A percentile compares a stretch with the other conserved stretches of the same genome.
Conservation (phyloP, 2,113 vertebrate genomes). For the Nematolebias whitei region DNA sequence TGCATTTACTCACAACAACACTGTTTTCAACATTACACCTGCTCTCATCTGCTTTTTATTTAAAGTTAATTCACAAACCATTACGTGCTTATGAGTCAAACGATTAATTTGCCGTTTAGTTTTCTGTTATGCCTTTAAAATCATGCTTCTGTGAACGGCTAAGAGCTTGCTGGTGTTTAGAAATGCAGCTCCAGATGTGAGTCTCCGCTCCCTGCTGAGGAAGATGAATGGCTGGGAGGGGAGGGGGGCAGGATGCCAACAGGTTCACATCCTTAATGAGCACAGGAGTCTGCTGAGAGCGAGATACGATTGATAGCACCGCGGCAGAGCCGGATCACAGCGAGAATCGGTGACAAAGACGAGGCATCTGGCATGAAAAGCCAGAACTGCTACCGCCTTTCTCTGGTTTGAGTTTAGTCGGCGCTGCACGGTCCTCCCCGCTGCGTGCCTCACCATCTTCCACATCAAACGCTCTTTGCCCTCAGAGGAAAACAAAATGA, state of each 20-base stretch:
- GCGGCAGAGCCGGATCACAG: slow-evolving; percentile 58
- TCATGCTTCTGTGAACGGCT: slow-evolving; percentile 26
- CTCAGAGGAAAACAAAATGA: slow-evolving; percentile 89
- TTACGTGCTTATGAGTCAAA: slow-evolving; percentile 16
- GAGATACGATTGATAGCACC: slow-evolving; percentile 69
- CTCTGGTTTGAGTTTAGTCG: slow-evolving; percentile 40
- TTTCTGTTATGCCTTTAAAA: slow-evolving; percentile 43
- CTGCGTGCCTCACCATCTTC: slow-evolving; percentile 56
- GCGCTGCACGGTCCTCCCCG: slow-evolving; percentile 56
- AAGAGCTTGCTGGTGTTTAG: slow-evolving; percentile 52
- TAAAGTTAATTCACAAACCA: slow-evolving; percentile 5
- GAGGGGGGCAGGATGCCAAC: slow-evolving; percentile 65
- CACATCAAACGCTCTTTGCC: slow-evolving; percentile 83
- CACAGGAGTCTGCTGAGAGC: slow-evolving; percentile 72
- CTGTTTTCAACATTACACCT: slow-evolving; percentile 11
- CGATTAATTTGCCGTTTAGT: slow-evolving; percentile 30
- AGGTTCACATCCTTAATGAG: slow-evolving; percentile 73
- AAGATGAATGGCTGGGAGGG: slow-evolving; percentile 62
- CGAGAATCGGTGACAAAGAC: slow-evolving; percentile 38
- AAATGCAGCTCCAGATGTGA: slow-evolving; percentile 69
- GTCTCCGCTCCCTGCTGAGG: slow-evolving; percentile 54
- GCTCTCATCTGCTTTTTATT: slow-evolving; percentile 4
- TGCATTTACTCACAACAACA: slow-evolving; percentile 45
- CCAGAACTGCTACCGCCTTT: slow-evolving; percentile 1
- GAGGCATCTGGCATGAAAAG: slow-evolving; percentile 63